Evolutionary conservation across 2,888 invertebrate genomes (phyloP).

Genomic region (Watsonalla cultraria): DNA sequence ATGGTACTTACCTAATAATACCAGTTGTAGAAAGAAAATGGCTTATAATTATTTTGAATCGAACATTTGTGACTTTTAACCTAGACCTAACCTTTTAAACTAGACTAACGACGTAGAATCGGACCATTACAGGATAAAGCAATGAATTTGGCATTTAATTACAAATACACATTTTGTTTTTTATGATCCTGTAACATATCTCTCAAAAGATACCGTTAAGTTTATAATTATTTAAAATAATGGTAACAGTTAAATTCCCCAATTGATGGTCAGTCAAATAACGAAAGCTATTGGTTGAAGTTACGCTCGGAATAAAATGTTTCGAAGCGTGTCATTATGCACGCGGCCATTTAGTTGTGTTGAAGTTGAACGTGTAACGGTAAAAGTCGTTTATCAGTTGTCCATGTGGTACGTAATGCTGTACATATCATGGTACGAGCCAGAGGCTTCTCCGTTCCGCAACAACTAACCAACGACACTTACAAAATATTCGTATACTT

Average conservation of each 20-base stretch:
- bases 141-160: not conserved
- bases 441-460: constrained; percentile 34
- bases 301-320: constrained; percentile 36
- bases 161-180: not conserved
- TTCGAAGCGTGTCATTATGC: constrained; percentile 50
- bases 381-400: constrained; percentile 57
- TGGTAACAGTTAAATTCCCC: not conserved
- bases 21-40: not conserved
- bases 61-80: not conserved
- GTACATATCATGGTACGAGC: constrained; percentile 28
- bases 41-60: not conserved
- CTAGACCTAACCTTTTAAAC: too few relatives aligned
- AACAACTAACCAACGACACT: constrained; percentile 16
- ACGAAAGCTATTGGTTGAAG: constrained; percentile 12
- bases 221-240: too few relatives aligned
- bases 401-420: constrained; percentile 42
- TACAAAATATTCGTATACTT: not conserved
- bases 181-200: constrained; percentile 3
- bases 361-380: constrained; percentile 51
- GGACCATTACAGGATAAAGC: not conserved
- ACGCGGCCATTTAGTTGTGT: constrained; percentile 54
- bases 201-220: too few relatives aligned
- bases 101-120: too few relatives aligned
- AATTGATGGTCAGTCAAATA: constrained; percentile 25
- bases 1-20: not conserved